Conservation (phyloP, 2,888 invertebrate species). For the Mythimna impura region DNA sequence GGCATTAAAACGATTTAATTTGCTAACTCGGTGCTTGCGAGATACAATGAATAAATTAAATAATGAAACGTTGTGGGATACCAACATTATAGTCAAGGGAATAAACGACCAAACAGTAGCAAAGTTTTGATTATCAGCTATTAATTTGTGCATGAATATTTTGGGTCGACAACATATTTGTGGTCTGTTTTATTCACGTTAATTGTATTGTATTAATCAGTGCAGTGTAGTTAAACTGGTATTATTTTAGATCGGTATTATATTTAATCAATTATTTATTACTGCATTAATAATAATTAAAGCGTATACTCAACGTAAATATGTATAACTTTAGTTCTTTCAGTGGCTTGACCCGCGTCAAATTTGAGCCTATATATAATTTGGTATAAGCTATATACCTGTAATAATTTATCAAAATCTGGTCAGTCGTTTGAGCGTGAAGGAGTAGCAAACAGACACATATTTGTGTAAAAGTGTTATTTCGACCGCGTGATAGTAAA, state of each 20-base stretch:
- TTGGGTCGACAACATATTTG: constrained; percentile 8
- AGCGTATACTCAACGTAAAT: no score
- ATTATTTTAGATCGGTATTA: not conserved
- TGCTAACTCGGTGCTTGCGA: constrained; percentile 53
- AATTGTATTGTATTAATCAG: constrained; percentile 5
- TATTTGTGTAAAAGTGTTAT: no score
- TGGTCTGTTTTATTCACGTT: constrained; percentile 4
- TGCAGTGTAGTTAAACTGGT: not conserved
- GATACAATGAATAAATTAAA: constrained; percentile 58
- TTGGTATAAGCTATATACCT: no score
- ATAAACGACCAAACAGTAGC: constrained; percentile 37
- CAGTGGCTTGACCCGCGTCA: no score
- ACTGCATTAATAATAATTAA: no score
- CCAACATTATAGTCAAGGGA: constrained; percentile 39
- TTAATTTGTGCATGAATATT: constrained; percentile 37
- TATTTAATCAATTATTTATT: not conserved
- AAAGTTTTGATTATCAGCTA: constrained; percentile 49
- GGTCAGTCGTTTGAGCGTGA: no score
- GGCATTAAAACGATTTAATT: constrained; percentile 55
- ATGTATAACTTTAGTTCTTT: no score
- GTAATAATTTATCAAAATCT: no score
- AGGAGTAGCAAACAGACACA: no score
- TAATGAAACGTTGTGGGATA: constrained; percentile 45
- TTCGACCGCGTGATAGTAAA: no score
- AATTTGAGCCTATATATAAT: no score